Evolutionary conservation across 2,888 invertebrate species (phyloP).

Genomic region (Limenitis camilla): DNA sequence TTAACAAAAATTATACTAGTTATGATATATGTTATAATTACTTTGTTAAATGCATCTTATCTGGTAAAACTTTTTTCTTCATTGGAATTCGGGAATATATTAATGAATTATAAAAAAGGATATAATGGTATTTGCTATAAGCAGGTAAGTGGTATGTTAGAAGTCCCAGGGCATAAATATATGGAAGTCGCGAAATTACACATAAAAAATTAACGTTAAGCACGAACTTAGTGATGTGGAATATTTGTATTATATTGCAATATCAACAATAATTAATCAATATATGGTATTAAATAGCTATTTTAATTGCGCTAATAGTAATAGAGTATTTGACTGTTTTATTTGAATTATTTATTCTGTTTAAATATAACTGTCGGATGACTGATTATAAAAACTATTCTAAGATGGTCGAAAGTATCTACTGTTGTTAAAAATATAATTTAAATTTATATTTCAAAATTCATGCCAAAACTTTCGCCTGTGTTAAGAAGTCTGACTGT

Average conservation of each 20-base stretch:
- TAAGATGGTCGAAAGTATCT: neutral
- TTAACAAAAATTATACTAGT: too few species aligned
- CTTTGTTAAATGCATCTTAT: too few species aligned
- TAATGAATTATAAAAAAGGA: neutral
- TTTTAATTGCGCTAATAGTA: neutral
- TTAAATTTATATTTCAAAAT: too few species aligned
- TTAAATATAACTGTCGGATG: slow-evolving; percentile 1
- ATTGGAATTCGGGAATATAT: too few species aligned
- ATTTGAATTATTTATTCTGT: neutral
- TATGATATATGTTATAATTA: too few species aligned
- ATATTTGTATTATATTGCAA: slow-evolving; percentile 10
- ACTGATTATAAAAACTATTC: neutral
- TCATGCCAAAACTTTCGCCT: too few species aligned
- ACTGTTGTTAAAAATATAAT: too few species aligned
- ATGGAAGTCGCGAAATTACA: slow-evolving; percentile 19
- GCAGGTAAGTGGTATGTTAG: slow-evolving; percentile 10
- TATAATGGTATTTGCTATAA: too few species aligned
- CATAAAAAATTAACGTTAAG: slow-evolving; percentile 17
- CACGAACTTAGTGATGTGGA: slow-evolving; percentile 20
- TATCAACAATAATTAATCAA: slow-evolving; percentile 5
- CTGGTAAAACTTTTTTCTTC: too few species aligned
- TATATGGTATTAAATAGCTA: slow-evolving; percentile 2
- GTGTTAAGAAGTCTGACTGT: too few species aligned
- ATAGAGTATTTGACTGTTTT: neutral
- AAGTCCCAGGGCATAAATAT: slow-evolving; percentile 25